phyloP scores from a whole-genome alignment of 1,140 invertebrate species.

The Delia radicum region DNA sequence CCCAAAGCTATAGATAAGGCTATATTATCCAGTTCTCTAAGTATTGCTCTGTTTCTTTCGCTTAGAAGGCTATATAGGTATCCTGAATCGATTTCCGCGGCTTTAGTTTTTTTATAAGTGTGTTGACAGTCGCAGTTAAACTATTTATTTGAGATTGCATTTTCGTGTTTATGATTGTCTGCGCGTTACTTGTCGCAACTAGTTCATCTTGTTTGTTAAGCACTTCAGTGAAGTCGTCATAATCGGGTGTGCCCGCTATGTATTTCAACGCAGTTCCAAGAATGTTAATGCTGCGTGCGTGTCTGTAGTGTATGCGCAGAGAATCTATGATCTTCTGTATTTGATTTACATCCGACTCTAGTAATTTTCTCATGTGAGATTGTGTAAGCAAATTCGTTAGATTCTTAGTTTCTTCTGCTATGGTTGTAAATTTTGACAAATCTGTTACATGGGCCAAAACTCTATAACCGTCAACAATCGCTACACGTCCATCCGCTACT shows the following conservation, averaged over 20 bases:
- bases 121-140: too few species aligned
- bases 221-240: conserved; percentile 14
- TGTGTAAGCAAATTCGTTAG: conserved; percentile 18
- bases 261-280: conserved; percentile 26
- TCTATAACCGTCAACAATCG: conserved; percentile 15
- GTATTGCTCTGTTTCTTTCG: too few species aligned
- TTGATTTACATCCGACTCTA: conserved; percentile 15
- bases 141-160: too few species aligned
- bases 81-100: too few species aligned
- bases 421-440: conserved; percentile 18
- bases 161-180: too few species aligned
- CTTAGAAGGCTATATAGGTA: too few species aligned
- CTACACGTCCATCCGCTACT: background rate
- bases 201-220: too few species aligned
- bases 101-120: too few species aligned
- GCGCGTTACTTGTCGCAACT: too few species aligned
- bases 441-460: conserved; percentile 27
- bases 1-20: too few species aligned
- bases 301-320: conserved; percentile 16
- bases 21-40: too few species aligned
- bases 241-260: conserved; percentile 20
- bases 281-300: conserved; percentile 27
- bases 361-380: conserved; percentile 28
- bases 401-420: conserved; percentile 25
- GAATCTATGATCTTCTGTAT: conserved; percentile 16